Evolutionary conservation across 1,140 invertebrate genomes (phyloP).

Genomic region (Palaemon carinicauda): DNA sequence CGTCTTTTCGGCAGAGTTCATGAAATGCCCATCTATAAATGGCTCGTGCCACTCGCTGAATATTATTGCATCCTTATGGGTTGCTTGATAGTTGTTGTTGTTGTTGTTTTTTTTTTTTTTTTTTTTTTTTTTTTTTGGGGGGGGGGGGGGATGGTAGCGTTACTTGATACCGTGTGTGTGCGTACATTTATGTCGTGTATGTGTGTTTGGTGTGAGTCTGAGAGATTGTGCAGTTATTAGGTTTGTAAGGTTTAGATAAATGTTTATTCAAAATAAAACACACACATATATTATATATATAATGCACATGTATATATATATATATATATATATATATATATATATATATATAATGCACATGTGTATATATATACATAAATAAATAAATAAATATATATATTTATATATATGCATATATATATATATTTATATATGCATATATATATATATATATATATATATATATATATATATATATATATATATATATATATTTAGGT

Average conservation of each 20-base stretch:
- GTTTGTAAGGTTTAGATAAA: too few relatives aligned
- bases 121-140: too few relatives aligned
- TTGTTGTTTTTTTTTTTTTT: too few relatives aligned
- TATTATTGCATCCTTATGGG: too few relatives aligned
- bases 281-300: not conserved
- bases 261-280: not conserved
- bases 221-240: too few relatives aligned
- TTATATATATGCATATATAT: not conserved
- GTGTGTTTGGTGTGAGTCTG: not conserved
- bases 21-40: too few relatives aligned
- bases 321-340: slow-evolving; percentile 5
- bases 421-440: not conserved
- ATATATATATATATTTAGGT: not conserved
- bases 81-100: too few relatives aligned
- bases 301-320: not conserved
- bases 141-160: too few relatives aligned
- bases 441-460: not conserved
- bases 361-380: slow-evolving; percentile 2
- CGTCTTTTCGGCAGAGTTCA: too few relatives aligned
- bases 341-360: slow-evolving; percentile 9
- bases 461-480: not conserved
- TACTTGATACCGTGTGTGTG: not conserved
- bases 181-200: not conserved
- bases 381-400: not conserved
- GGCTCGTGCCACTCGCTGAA: too few relatives aligned